These are phyloP conservation scores for Thereuonema tuberculata DNA, from an alignment of 1,140 invertebrate species.

Conservation along the genomic window DNA sequence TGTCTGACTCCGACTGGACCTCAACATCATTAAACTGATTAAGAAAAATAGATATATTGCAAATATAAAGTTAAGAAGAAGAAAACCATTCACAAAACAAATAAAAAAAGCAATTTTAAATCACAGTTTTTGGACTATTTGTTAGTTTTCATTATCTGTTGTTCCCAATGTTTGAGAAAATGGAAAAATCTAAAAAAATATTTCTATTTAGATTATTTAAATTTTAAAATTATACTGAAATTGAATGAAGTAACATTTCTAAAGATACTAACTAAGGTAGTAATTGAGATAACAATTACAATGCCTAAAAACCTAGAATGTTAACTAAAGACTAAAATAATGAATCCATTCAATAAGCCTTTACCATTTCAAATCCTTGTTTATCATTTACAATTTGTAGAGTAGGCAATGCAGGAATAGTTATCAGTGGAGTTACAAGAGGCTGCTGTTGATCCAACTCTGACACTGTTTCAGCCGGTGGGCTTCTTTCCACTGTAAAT, in stretches of 20 bases:
- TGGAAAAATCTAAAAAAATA: no score
- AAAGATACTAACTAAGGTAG: neutral
- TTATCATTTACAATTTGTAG: conserved; percentile 16
- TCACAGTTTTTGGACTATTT: neutral
- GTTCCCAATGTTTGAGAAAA: no score
- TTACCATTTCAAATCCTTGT: conserved; percentile 45
- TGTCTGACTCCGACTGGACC: conserved; percentile 42
- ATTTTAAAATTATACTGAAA: no score
- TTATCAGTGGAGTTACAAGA: conserved; percentile 4
- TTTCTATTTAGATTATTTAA: no score
- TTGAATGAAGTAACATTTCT: no score
- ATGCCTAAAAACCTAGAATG: no score
- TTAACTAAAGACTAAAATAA: no score
- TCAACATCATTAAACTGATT: conserved; percentile 49
- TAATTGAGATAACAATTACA: neutral
- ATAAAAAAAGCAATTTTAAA: neutral
- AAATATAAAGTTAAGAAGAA: no score
- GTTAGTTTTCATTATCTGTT: neutral
- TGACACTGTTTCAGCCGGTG: conserved; percentile 12
- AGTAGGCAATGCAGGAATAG: conserved; percentile 17
- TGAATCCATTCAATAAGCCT: no score
- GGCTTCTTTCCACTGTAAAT: conserved; percentile 26
- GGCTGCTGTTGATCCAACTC: neutral
- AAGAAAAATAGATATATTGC: conserved; percentile 23
- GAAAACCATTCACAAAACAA: no score